Conservation (phyloP, 2,797 vertebrate species). For the Lacerta bilineata region DNA sequence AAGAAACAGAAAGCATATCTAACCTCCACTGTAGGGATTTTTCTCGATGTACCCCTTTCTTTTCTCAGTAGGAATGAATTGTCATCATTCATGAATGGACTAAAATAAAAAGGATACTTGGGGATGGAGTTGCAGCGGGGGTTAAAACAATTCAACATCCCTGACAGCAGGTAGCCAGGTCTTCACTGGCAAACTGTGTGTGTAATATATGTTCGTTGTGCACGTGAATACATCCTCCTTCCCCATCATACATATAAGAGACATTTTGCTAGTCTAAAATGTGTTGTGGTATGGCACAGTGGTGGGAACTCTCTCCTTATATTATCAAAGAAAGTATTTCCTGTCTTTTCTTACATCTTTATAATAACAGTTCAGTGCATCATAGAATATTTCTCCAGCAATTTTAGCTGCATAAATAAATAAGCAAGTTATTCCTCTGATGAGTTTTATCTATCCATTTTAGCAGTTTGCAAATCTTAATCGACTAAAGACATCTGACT, state of each 20-base stretch:
- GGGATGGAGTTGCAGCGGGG: neutral
- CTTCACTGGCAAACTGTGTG: neutral
- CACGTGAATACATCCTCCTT: neutral
- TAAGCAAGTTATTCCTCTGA: neutral
- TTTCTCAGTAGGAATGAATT: neutral
- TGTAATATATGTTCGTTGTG: too few species aligned
- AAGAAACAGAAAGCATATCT: neutral
- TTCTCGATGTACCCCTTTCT: neutral
- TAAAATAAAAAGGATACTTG: neutral
- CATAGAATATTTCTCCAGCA: neutral
- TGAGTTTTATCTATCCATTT: neutral
- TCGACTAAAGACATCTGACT: neutral
- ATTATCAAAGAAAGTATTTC: neutral
- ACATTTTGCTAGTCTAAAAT: neutral
- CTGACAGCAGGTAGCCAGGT: neutral
- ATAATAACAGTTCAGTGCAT: neutral
- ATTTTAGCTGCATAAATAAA: neutral
- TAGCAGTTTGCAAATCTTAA: neutral
- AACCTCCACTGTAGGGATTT: neutral
- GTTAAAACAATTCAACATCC: neutral
- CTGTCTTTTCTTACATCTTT: neutral
- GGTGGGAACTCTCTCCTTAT: neutral
- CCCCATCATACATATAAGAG: neutral
- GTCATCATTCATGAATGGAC: neutral
- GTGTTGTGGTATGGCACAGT: neutral